These are phyloP conservation scores for Sylvilagus bachmani DNA, from an alignment of 2,113 vertebrate species.

Conservation along the genomic window DNA sequence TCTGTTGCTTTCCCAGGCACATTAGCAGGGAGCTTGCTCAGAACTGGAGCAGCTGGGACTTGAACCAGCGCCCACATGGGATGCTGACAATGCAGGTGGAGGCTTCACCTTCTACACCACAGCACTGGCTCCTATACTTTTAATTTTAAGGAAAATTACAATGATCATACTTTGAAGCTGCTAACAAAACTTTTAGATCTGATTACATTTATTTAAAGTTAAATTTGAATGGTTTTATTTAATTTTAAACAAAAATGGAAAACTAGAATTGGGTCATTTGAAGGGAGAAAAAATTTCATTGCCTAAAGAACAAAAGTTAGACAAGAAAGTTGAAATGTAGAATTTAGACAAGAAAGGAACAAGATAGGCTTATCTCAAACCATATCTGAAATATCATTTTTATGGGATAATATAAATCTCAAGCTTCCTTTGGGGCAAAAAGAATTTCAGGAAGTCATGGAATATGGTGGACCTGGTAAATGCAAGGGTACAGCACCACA, in stretches of 20 bases:
- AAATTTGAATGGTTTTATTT: conserved; percentile 48
- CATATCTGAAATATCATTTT: conserved; percentile 13
- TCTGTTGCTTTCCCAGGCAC: too few species aligned
- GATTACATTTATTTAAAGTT: background rate
- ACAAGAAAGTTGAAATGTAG: conserved; percentile 40
- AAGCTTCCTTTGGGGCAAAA: background rate
- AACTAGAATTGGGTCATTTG: conserved; percentile 39
- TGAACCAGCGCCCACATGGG: too few species aligned
- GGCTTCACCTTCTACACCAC: too few species aligned
- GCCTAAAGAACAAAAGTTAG: conserved; percentile 9
- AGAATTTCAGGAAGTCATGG: background rate
- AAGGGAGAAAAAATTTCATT: conserved; percentile 14
- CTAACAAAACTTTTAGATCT: conserved; percentile 44
- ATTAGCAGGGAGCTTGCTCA: too few species aligned
- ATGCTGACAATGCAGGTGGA: too few species aligned
- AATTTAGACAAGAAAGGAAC: conserved; percentile 56
- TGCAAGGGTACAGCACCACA: background rate
- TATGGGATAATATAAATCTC: conserved; percentile 16
- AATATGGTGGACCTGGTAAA: background rate
- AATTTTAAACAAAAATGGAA: conserved; percentile 46
- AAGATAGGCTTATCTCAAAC: conserved; percentile 14
- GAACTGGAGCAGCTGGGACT: too few species aligned
- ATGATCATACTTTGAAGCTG: background rate
- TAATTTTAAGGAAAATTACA: conserved; percentile 65
- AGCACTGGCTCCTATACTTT: conserved; percentile 12